Evolutionary conservation across 1,140 invertebrate species (phyloP), one percentile per base, ranked within the genome.

Genomic region (Drosophila funebris): DNA sequence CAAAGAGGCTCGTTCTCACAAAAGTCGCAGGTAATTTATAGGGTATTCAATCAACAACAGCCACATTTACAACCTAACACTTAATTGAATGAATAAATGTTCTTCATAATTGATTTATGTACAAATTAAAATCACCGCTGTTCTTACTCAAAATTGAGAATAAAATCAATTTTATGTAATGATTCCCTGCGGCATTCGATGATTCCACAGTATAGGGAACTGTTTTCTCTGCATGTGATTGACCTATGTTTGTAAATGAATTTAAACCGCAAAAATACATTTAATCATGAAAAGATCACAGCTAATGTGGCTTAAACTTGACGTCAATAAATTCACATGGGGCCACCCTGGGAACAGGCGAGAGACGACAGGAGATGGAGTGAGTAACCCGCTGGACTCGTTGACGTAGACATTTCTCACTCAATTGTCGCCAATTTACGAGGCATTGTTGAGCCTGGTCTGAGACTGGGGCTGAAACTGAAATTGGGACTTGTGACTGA

Each of bases 381-480:
- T 60, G 56, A 62, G 27, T 68, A 50, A 69, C 41, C 20, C 54
- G 41, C 44, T 60, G 24, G 60, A 18, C 37, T 36, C 33, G 52
- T 43, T 53, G 76, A 64, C 64, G 70, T 44, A 16, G 52, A 66
- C 54, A 57, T 82, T 72, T 57, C 62, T 69, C 76, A 77, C 77
- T 85, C 82, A 85, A 77, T 85, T 81, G 69, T 69, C 66, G 66
- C 37, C 78, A 87, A 87, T 85, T 84, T 84, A 84, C 69, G 81
- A 56, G 76, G 67, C 82, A 76, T 73, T 73, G 78, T 82, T 71
- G 53, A 27, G 53, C 41, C 37, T 48, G 33, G 69, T 22, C 36
- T 39, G 27, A 69, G 63, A 78, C 31, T 58, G 33, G 41, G n/a
- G n/a, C n/a, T n/a, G 7, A 27, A 50, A 58, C n/a, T 54, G 44